Base-by-base conservation (phyloP, 2,888 invertebrate species). In the Lasioglossum leucozonium region DNA sequence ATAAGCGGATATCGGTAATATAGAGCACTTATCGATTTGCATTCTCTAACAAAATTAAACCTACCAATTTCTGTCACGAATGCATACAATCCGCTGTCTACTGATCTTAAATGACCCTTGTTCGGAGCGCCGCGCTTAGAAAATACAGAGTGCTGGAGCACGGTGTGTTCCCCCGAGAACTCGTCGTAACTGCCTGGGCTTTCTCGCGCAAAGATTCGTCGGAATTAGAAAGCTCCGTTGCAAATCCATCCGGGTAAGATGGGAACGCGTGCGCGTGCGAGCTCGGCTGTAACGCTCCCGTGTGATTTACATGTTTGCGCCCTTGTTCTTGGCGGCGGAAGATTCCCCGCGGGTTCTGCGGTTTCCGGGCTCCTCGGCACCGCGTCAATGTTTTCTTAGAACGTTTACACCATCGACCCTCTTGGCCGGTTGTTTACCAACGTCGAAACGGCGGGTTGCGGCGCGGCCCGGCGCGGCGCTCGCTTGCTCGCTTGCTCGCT, bases 351-450 rank as follows among this genome's bases (percentile, higher is more conserved):
- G 77, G 74, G 72, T 55, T 84, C 40, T 86, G 73, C 79, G 72
- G 37, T 79, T 76, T 69, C 47, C 34, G 26, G n/a, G 11, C 55
- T 30, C 16, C 44, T 37, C 16, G 22, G 18, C 16, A 37, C 77
- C 73, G 86, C 84, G 88, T 90, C 90, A 89, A 91, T 92, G 91
- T 92, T 91, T 91, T 91, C 90, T 85, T 80, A 87, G 89, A 82
- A 77, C 83, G 88, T 90, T 91, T 88, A 90, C 87, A 88, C 86
- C 80, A 80, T 85, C 89, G 81, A 85, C 78, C 82, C 71, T 40
- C 74, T n/a, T 51, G 75, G 79, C 42, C 75, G 77, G 51, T 86
- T 89, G 87, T 89, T 89, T 89, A 73, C 85, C 76, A 81, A 78
- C 80, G 73, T 76, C 71, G 74, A 79, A 85, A 30, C 81, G 75